A percentile compares a stretch with the other conserved stretches of the same genome.
These are phyloP conservation scores for Entomobrya multifasciata DNA, from an alignment of 2,888 invertebrate species.

Conservation along the genomic window DNA sequence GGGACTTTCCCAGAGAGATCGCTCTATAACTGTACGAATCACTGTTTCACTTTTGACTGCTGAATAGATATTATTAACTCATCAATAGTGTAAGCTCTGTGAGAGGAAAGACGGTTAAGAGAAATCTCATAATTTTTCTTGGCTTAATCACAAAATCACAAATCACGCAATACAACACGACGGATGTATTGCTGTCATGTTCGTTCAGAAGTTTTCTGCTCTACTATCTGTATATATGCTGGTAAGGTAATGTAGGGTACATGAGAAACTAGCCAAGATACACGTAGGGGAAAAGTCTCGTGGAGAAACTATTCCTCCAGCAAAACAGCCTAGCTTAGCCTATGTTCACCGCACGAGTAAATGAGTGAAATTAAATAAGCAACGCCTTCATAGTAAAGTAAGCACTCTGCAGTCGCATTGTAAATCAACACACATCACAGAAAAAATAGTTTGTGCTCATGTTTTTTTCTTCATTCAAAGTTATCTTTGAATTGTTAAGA, in stretches of 20 bases:
- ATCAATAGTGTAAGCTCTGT: neutral
- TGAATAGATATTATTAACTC: neutral
- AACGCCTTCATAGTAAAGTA: neutral
- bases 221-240: no score
- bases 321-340: neutral
- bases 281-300: constrained; percentile 24
- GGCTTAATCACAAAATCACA: no score
- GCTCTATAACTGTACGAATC: neutral
- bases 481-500: constrained; percentile 40
- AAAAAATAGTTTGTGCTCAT: constrained; percentile 25
- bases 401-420: neutral
- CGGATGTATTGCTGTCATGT: neutral
- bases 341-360: constrained; percentile 36
- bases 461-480: neutral
- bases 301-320: constrained; percentile 57
- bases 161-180: no score
- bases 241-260: no score
- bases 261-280: no score
- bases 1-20: constrained; percentile 28
- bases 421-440: neutral
- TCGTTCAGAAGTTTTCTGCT: no score
- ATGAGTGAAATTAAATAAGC: constrained; percentile 26
- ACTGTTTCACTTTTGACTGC: neutral
- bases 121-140: no score
- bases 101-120: neutral